Conservation (phyloP, 2,888 invertebrate species). For the Tiliacea aurago region DNA sequence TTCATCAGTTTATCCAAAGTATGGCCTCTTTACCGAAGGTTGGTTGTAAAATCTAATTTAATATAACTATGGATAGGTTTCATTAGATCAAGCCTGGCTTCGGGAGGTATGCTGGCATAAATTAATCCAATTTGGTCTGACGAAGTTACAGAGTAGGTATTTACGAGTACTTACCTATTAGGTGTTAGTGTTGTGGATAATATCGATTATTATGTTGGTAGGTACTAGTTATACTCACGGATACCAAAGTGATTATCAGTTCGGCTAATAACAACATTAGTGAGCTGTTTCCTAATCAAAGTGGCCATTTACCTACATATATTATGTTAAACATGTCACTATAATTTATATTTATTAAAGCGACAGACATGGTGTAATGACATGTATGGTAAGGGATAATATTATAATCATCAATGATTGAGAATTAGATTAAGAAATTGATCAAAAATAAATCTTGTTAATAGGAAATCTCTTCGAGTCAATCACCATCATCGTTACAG, state of each 20-base stretch:
- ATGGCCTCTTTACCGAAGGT: constrained; percentile 10
- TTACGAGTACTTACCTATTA: constrained; percentile 21
- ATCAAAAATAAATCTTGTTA: no score
- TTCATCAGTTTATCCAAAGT: constrained; percentile 22
- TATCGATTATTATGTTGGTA: constrained; percentile 9
- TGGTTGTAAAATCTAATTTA: constrained; percentile 48
- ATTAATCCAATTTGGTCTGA: constrained; percentile 61
- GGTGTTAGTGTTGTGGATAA: constrained; percentile 22
- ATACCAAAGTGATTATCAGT: constrained; percentile 14
- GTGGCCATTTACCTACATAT: neutral
- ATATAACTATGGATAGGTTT: constrained; percentile 45
- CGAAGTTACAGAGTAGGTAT: constrained; percentile 15
- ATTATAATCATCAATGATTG: neutral
- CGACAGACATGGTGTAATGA: neutral
- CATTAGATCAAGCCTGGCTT: constrained; percentile 55
- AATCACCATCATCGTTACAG: no score
- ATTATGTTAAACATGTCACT: no score
- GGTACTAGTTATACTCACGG: neutral
- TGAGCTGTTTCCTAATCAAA: neutral
- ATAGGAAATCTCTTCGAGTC: no score
- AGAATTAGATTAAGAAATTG: no score
- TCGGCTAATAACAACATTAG: constrained; percentile 5
- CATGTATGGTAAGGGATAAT: neutral
- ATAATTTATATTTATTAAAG: no score
- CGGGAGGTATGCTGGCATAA: constrained; percentile 55